phyloP scores from a whole-genome alignment of 2,888 invertebrate genomes.

The Leptopilina syphax region DNA sequence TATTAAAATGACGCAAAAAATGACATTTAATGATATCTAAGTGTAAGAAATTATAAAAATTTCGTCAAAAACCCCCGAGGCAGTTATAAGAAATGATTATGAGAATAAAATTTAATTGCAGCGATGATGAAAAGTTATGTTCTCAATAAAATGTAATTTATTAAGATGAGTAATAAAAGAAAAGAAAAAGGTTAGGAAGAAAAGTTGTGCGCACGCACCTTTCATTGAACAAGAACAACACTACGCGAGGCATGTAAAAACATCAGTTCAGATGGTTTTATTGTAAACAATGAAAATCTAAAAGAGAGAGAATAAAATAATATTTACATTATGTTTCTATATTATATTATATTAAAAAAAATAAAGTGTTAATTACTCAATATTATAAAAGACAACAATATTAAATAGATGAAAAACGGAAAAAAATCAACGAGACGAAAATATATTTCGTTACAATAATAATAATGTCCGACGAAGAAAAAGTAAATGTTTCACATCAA shows the following conservation, averaged over 20 bases:
- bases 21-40: no score
- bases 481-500: slow-evolving; percentile 30
- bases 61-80: no score
- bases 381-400: background rate
- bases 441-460: slow-evolving; percentile 44
- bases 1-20: no score
- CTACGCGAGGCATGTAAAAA: background rate
- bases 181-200: no score
- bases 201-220: no score
- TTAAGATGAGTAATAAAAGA: no score
- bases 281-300: slow-evolving; percentile 23
- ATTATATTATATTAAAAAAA: background rate
- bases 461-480: slow-evolving; percentile 53
- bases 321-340: background rate
- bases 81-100: no score
- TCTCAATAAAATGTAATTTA: no score
- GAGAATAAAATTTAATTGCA: no score
- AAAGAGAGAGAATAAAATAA: background rate
- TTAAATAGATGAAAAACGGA: slow-evolving; percentile 30
- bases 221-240: no score
- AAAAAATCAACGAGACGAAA: slow-evolving; percentile 1
- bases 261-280: background rate
- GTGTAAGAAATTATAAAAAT: no score
- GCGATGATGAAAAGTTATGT: no score
- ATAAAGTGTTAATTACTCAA: background rate